phyloP scores from a whole-genome alignment of 2,797 vertebrate species.

The Clamator glandarius region DNA sequence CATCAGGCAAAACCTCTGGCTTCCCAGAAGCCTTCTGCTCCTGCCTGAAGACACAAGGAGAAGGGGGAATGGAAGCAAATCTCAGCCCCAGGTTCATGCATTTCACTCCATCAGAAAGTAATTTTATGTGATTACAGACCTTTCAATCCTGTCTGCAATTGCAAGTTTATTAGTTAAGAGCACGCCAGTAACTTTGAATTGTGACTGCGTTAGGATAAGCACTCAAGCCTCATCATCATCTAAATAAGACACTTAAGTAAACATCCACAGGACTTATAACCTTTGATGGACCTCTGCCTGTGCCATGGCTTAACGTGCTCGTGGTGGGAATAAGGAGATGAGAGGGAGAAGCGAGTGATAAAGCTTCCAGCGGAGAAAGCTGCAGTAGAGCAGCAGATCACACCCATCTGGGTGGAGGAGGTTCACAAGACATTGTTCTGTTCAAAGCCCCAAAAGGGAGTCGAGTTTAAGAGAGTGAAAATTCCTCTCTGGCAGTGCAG shows the following conservation, averaged over 20 bases:
- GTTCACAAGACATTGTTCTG: background rate
- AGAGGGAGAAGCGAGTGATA: background rate
- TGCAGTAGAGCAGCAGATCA: background rate
- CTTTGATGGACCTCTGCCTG: constrained; percentile 10
- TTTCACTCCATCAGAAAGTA: constrained; percentile 12
- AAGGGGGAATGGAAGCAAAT: background rate
- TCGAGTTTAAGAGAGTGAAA: background rate
- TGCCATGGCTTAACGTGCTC: background rate
- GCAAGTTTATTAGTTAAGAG: constrained; percentile 27
- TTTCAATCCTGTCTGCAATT: constrained; percentile 13
- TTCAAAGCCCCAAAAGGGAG: background rate
- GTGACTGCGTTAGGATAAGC: constrained; percentile 33
- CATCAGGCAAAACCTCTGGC: background rate
- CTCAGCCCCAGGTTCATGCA: background rate
- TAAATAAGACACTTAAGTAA: constrained; percentile 28
- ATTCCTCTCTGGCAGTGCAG: background rate
- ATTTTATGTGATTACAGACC: background rate
- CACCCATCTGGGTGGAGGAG: background rate
- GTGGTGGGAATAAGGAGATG: background rate
- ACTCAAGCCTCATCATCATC: constrained; percentile 7
- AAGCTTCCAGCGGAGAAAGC: background rate
- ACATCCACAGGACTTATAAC: constrained; percentile 6
- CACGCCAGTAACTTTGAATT: background rate
- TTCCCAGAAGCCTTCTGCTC: background rate
- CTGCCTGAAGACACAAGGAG: background rate